phyloP scores from a whole-genome alignment of 2,888 invertebrate genomes.

The Caenorhabditis sulstoni region DNA sequence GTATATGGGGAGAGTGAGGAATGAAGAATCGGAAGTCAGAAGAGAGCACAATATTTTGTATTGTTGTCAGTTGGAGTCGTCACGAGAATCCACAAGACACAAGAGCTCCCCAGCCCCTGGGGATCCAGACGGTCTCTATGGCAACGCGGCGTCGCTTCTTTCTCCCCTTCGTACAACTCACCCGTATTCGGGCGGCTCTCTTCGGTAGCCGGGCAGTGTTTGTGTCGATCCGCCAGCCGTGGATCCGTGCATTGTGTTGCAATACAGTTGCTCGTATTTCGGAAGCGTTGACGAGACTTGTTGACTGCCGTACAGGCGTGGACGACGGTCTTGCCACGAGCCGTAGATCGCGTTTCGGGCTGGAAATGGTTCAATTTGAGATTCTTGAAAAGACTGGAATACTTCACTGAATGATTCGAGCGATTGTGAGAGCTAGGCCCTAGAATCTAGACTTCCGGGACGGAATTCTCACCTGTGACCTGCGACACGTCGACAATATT shows the following conservation, averaged over 20 bases:
- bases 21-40: neutral
- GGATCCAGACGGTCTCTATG: neutral
- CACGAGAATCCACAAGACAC: too few relatives aligned
- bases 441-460: neutral
- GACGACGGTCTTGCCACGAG: slow-evolving; percentile 56
- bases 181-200: slow-evolving; percentile 58
- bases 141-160: too few relatives aligned
- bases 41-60: neutral
- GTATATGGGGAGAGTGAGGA: neutral
- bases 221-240: slow-evolving; percentile 33
- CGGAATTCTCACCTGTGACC: slow-evolving; percentile 28
- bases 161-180: neutral
- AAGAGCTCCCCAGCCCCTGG: too few relatives aligned
- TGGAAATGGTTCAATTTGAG: slow-evolving; percentile 29
- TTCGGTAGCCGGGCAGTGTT: slow-evolving; percentile 40
- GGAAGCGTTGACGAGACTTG: slow-evolving; percentile 37
- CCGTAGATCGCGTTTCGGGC: slow-evolving; percentile 52
- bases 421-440: too few relatives aligned
- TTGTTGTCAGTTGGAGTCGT: too few relatives aligned
- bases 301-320: slow-evolving; percentile 35
- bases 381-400: too few relatives aligned
- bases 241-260: slow-evolving; percentile 47
- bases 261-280: slow-evolving; percentile 58
- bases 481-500: slow-evolving; percentile 58
- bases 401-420: too few relatives aligned